Percentiles rank a stretch among this genome's conserved stretches.
Evolutionary conservation across 2,888 invertebrate species (phyloP).

Genomic region (Oligia fasciuncula): DNA sequence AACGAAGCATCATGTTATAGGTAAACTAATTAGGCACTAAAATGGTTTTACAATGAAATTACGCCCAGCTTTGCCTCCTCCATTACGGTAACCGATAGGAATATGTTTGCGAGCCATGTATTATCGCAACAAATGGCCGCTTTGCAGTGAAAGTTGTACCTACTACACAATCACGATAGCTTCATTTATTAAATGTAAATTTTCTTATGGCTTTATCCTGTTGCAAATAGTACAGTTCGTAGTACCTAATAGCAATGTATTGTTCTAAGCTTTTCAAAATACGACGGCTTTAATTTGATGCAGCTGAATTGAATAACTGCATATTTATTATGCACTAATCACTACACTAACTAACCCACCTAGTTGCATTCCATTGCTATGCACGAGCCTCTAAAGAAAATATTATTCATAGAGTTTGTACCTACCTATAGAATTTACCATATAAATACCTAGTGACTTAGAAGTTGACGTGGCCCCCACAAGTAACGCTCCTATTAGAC

Average conservation of each 20-base stretch:
- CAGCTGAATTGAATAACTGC: conserved; percentile 6
- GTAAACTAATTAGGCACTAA: conserved; percentile 37
- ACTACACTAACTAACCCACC: conserved; percentile 1
- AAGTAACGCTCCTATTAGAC: background rate
- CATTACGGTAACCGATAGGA: conserved; percentile 44
- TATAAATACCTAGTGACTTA: conserved; percentile 10
- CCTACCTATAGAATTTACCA: background rate
- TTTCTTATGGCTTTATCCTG: conserved; percentile 31
- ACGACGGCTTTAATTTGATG: conserved; percentile 8
- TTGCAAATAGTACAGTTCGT: conserved; percentile 35
- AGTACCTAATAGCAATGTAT: conserved; percentile 15
- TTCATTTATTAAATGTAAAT: conserved; percentile 47
- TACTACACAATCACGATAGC: conserved; percentile 68
- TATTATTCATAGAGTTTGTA: conserved; percentile 7
- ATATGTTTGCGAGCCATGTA: conserved; percentile 48
- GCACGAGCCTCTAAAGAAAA: conserved; percentile 19
- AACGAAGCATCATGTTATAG: conserved; percentile 18
- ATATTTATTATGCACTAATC: conserved; percentile 21
- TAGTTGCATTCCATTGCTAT: conserved; percentile 21
- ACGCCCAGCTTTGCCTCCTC: conserved; percentile 29
- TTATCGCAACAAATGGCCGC: conserved; percentile 76
- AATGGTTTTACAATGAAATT: conserved; percentile 28
- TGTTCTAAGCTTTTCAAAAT: conserved; percentile 18
- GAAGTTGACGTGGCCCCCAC: background rate
- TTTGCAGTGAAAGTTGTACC: conserved; percentile 75